Evolutionary conservation across 2,888 invertebrate genomes (phyloP).

Genomic region (Sinohyriopsis cumingii): DNA sequence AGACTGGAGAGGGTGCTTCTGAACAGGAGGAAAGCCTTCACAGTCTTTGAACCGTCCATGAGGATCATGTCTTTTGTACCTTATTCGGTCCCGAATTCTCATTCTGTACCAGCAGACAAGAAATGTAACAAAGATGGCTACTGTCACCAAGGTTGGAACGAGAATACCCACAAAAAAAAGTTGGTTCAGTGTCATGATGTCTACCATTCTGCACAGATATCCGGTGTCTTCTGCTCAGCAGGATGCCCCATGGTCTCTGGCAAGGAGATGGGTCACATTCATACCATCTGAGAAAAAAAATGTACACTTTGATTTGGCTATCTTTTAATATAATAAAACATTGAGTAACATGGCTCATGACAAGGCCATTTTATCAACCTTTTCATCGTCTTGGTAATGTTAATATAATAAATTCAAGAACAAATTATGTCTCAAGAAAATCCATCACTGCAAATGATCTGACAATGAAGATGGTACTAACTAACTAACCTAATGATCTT

Average conservation of each 20-base stretch:
- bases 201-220: slow-evolving; percentile 32
- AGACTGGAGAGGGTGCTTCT: slow-evolving; percentile 49
- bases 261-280: too few species aligned
- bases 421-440: too few species aligned
- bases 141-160: slow-evolving; percentile 63
- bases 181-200: slow-evolving; percentile 49
- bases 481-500: too few species aligned
- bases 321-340: too few species aligned
- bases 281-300: too few species aligned
- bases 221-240: slow-evolving; percentile 16
- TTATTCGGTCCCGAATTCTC: slow-evolving; percentile 50
- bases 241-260: neutral
- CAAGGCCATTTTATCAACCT: too few species aligned
- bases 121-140: slow-evolving; percentile 64
- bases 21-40: slow-evolving; percentile 35
- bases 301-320: too few species aligned
- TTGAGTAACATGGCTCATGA: too few species aligned
- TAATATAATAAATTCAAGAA: too few species aligned
- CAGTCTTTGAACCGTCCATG: slow-evolving; percentile 43
- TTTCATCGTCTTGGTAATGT: too few species aligned
- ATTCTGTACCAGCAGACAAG: slow-evolving; percentile 65
- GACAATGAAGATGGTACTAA: too few species aligned
- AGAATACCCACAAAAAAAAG: slow-evolving; percentile 67
- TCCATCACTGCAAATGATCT: too few species aligned
- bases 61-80: slow-evolving; percentile 59